Percentiles rank a stretch among this genome's conserved stretches.
Evolutionary conservation across 2,888 invertebrate genomes (phyloP).

Genomic region (Acrobasis consociella): DNA sequence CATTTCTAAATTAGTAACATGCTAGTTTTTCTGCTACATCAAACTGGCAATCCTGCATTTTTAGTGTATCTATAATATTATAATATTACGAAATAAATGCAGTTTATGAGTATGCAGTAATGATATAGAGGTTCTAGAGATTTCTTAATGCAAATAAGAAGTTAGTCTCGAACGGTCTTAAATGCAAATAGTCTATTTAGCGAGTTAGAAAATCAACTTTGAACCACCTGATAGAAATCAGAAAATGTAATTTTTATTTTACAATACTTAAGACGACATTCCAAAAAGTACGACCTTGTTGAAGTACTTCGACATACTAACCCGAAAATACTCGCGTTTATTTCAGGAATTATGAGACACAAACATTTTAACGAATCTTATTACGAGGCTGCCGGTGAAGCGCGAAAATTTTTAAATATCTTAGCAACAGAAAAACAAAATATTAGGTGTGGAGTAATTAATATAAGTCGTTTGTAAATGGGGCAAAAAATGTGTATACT

Average conservation of each 20-base stretch:
- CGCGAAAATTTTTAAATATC: constrained; percentile 10
- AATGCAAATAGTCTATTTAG: too few relatives aligned
- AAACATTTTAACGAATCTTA: constrained; percentile 37
- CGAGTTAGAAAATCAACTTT: too few relatives aligned
- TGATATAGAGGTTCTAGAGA: too few relatives aligned
- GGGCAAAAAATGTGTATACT: not conserved
- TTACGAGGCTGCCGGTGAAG: constrained; percentile 30
- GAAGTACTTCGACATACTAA: constrained; percentile 51
- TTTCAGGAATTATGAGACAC: constrained; percentile 37
- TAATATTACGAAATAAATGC: too few relatives aligned
- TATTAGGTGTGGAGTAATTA: constrained; percentile 11
- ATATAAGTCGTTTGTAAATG: not conserved
- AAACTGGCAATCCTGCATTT: too few relatives aligned
- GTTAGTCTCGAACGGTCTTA: too few relatives aligned
- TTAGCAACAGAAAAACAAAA: constrained; percentile 14
- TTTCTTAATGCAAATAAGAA: too few relatives aligned
- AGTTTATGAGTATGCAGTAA: too few relatives aligned
- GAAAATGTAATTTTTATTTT: not conserved
- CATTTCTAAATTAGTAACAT: too few relatives aligned
- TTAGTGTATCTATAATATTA: too few relatives aligned
- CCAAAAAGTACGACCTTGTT: constrained; percentile 41
- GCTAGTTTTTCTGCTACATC: too few relatives aligned
- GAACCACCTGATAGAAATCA: too few relatives aligned
- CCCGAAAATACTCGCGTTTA: constrained; percentile 45
- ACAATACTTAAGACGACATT: constrained; percentile 10